Evolutionary conservation across 2,113 vertebrate species (phyloP).

Genomic region (Tretioscincus oriximinensis): DNA sequence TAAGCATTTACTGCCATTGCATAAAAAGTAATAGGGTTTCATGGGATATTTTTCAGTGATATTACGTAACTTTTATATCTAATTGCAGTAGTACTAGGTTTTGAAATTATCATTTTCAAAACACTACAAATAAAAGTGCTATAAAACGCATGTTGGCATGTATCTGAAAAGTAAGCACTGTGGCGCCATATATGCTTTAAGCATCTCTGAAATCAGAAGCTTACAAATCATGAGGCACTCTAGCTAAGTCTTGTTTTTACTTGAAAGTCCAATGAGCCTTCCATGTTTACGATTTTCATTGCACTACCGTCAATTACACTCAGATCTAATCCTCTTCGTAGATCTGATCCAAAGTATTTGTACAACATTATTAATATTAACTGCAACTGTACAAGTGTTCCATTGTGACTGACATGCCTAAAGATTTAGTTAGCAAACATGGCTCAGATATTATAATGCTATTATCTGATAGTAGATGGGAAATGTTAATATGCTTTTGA

Average conservation of each 20-base stretch:
- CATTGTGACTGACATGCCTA: background rate
- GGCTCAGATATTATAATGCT: background rate
- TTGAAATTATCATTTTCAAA: background rate
- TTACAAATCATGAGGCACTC: background rate
- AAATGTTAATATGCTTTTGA: background rate
- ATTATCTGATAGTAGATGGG: no score
- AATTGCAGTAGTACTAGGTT: background rate
- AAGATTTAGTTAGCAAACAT: background rate
- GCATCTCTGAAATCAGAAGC: background rate
- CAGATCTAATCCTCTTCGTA: background rate
- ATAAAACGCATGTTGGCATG: background rate
- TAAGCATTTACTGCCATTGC: conserved; percentile 40
- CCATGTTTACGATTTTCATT: background rate
- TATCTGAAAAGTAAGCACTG: background rate
- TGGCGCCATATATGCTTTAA: background rate
- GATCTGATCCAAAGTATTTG: background rate
- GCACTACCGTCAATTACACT: background rate
- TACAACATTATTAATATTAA: background rate
- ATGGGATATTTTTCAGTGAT: conserved; percentile 13
- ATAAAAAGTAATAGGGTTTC: conserved; percentile 17
- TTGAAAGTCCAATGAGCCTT: background rate
- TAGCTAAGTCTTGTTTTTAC: background rate
- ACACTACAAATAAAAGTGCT: fast-evolving
- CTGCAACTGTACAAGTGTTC: background rate
- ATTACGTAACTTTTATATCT: background rate